Conservation (phyloP, 2,797 vertebrate genomes). For the Anisognathus igniventris region DNA sequence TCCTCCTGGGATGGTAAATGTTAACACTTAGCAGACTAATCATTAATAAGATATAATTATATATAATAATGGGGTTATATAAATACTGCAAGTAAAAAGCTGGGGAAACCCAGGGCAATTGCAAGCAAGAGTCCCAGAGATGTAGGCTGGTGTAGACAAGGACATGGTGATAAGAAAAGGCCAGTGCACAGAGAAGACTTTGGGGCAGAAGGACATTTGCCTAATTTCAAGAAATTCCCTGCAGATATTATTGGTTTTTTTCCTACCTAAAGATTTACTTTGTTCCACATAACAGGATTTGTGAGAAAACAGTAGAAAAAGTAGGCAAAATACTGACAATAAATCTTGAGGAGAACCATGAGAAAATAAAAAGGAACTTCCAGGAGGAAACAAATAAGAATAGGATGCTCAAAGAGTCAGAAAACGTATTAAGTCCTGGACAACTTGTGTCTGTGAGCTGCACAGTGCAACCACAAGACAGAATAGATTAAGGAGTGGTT, state of each 20-base stretch:
- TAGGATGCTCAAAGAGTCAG: neutral
- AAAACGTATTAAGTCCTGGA: neutral
- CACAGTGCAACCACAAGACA: neutral
- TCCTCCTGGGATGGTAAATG: neutral
- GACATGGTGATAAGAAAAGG: neutral
- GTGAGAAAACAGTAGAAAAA: neutral
- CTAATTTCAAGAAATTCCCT: neutral
- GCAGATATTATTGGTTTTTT: neutral
- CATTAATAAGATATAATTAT: conserved; percentile 43
- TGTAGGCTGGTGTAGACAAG: neutral
- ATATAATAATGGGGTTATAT: conserved; percentile 5
- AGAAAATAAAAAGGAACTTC: neutral
- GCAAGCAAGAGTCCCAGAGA: neutral
- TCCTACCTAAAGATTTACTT: neutral
- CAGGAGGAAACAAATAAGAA: neutral
- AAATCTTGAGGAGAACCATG: neutral
- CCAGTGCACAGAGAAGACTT: neutral
- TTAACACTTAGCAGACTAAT: conserved; percentile 31
- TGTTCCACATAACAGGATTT: neutral
- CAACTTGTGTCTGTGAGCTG: neutral
- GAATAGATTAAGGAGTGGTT: neutral
- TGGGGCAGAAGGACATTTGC: neutral
- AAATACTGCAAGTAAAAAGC: conserved; percentile 25
- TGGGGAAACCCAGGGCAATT: neutral
- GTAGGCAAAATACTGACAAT: neutral